Evolutionary conservation across 2,888 invertebrate species (phyloP).

Genomic region (Tuberolachnus salignus): DNA sequence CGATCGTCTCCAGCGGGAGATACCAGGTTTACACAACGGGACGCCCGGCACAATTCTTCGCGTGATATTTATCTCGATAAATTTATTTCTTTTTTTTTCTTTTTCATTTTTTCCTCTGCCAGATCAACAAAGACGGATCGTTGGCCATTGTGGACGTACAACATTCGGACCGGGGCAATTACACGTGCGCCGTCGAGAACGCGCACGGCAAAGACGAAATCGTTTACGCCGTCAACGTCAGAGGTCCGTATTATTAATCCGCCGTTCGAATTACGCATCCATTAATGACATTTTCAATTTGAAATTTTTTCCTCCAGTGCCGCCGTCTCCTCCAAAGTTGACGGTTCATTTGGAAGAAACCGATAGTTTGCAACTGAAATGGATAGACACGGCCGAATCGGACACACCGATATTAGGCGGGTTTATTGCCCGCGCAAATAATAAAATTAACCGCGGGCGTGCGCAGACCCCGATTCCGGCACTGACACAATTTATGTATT

Average conservation of each 20-base stretch:
- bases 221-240: conserved; percentile 72
- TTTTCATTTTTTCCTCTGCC: no score
- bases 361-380: conserved; percentile 80
- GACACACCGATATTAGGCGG: conserved; percentile 76
- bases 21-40: conserved; percentile 60
- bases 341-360: conserved; percentile 82
- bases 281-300: no score
- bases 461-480: no score
- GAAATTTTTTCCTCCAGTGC: conserved; percentile 67
- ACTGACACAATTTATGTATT: no score
- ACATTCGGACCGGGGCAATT: conserved; percentile 85
- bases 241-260: conserved; percentile 63
- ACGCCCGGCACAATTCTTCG: neutral
- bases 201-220: conserved; percentile 82
- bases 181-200: conserved; percentile 86
- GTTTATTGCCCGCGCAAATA: neutral
- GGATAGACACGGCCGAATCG: conserved; percentile 81
- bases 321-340: conserved; percentile 83
- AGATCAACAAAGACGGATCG: conserved; percentile 68
- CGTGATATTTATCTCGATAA: neutral
- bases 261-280: neutral
- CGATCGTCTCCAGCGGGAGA: conserved; percentile 66
- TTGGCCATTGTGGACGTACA: conserved; percentile 78
- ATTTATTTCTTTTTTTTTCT: neutral
- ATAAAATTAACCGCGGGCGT: no score